Evolutionary conservation across 2,113 vertebrate species (phyloP), one percentile per base, ranked within the genome.

Genomic region (Trochalopteron elliotii): DNA sequence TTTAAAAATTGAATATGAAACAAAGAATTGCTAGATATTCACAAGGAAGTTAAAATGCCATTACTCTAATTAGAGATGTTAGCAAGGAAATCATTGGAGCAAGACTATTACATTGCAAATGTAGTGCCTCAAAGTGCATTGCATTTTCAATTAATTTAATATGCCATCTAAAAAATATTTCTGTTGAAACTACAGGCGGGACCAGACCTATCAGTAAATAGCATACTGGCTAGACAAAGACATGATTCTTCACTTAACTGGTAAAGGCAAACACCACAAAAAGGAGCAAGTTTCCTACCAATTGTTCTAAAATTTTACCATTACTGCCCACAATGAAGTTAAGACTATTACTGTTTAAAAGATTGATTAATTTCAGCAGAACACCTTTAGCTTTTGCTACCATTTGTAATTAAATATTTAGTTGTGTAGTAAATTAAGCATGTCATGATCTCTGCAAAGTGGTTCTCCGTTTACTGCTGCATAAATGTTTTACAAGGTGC

Each of bases 401-500:
- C 56, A 71, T 96, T 92, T 72, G 74, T 91, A 97, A 97, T 98
- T 96, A 98, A 98, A 98, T 97, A 98, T 98, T 98, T 97, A 97
- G 70, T 52, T 95, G 21, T 87, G 20, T 96, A 95, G 90, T 97
- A 97, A 98, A 98, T 98, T 97, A 98, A 91, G 90, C 86, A 90
- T 97, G 95, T 74, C 89, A 1, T 93, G 94, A 93, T 97, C 95
- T 81, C 50, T 94, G 95, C 96, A 96, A 97, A 98, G 81, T 89
- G 67, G 87, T 94, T 94, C 85, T 97, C 95, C 40, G 8, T 94
- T 98, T 98, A 97, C 97, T 95, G 84, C 88, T 86, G 74, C 96
- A 98, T 98, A 95, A 98, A 98, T 98, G 96, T 98, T 98, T 98
- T 97, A 98, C 97, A 97, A 94, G 96, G 42, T 90, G 50, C 96